Evolutionary conservation across 2,797 vertebrate species (phyloP).

Genomic region (Danio aesculapii): DNA sequence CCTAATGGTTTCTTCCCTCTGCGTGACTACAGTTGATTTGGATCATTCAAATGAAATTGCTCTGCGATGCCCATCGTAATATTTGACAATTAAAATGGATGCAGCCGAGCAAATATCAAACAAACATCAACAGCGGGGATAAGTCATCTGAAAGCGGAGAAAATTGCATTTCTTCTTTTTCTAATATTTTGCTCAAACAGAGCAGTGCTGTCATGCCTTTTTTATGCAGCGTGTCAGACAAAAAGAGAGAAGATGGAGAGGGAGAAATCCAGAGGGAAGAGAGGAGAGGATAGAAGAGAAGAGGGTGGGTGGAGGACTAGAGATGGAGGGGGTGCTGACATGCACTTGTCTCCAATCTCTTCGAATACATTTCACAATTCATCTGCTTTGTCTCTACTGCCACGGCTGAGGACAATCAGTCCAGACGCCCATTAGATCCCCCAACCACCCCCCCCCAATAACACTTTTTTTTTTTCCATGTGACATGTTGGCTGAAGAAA

Average conservation of each 20-base stretch:
- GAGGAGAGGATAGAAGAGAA: slow-evolving; percentile 58
- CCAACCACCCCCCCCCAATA: slow-evolving; percentile 36
- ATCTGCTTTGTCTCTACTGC: slow-evolving; percentile 99
- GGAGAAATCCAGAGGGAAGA: slow-evolving; percentile 74
- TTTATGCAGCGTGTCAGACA: slow-evolving; percentile 80
- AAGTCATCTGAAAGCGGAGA: slow-evolving; percentile 74
- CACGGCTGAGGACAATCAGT: slow-evolving; percentile 99
- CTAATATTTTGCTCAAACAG: slow-evolving; percentile 81
- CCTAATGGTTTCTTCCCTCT: slow-evolving; percentile 66
- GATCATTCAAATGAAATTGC: slow-evolving; percentile 69
- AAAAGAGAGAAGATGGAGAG: slow-evolving; percentile 66
- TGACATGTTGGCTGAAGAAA: slow-evolving; percentile 98
- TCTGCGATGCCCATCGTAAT: slow-evolving; percentile 69
- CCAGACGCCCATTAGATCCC: slow-evolving; percentile 99
- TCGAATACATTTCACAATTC: slow-evolving; percentile 99
- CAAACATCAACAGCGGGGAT: slow-evolving; percentile 66
- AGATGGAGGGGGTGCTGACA: slow-evolving; percentile 87
- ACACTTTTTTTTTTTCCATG: slow-evolving; percentile 82
- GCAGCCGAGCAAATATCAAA: slow-evolving; percentile 62
- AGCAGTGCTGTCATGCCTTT: slow-evolving; percentile 82
- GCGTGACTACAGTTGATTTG: slow-evolving; percentile 69
- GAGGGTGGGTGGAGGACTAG: slow-evolving; percentile 74
- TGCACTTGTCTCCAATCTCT: slow-evolving; percentile 98
- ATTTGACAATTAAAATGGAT: slow-evolving; percentile 75
- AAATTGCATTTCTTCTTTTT: slow-evolving; percentile 79